Base-by-base conservation (phyloP, 2,797 vertebrate species). In the Sebastolobus alascanus region DNA sequence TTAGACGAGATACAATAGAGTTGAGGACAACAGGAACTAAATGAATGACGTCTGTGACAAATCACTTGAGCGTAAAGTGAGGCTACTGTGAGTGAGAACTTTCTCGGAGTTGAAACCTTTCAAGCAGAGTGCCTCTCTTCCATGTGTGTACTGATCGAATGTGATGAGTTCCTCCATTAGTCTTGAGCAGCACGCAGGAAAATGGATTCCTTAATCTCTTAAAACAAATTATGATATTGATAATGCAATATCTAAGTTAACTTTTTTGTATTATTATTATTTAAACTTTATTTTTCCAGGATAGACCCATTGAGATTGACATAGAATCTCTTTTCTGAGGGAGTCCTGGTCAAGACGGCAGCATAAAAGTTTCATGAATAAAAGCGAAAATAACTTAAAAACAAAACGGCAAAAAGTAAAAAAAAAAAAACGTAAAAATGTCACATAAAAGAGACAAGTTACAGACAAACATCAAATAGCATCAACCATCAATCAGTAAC, bases 161-260 rank as follows among this genome's bases (percentile, higher is more conserved):
- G 38, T 59, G 52, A 52, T 74, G 55, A 71, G 46, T 75, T 59
- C 46, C 31, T 86, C 78, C 65, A 84, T 87, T 83, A 84, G 79
- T 72, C 66, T 27, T 72, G 38, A 81, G 58, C 69, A 43, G 9
- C 29, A 31, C 27, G 59, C 63, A 75, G 54, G 78, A 60, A 80
- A 81, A 75, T 58, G 8, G 35, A 70, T 81, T 70, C n/a, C 70
- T 65, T 79, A 79, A 85, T 83, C 79, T 82, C 71, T 80, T 83
- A 74, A 86, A 77, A 71, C 50, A 69, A 84, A 79, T 87, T 83
- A 77, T 73, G 50, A 68, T 81, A 75, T 64, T 74, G 13, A 73
- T 79, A 80, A 79, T 76, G 35, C 14, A 74, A 54, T 70, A 65
- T 58, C 16, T 63, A 65, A 84, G 71, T 1, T 33, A 22, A 76